Evolutionary conservation across 2,888 invertebrate genomes (phyloP).

Genomic region (Chloroclysta siterata): DNA sequence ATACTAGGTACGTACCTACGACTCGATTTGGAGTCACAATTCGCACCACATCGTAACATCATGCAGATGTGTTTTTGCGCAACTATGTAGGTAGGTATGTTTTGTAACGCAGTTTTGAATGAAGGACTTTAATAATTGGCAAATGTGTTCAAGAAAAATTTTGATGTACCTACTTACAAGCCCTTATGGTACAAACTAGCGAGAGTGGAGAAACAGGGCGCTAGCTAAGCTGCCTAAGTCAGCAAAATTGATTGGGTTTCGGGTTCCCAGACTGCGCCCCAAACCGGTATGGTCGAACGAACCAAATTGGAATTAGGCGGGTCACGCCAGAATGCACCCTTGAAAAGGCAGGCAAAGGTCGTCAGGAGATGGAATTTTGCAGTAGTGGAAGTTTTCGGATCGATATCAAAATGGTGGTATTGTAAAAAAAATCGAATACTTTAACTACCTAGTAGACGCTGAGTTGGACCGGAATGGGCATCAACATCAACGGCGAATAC

Average conservation of each 20-base stretch:
- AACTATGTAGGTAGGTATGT: too few relatives aligned
- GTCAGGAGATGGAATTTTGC: slow-evolving; percentile 15
- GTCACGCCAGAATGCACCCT: slow-evolving; percentile 26
- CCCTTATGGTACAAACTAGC: too few relatives aligned
- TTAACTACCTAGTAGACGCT: too few relatives aligned
- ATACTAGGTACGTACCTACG: slow-evolving; percentile 7
- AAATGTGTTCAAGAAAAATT: not conserved
- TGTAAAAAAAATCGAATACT: too few relatives aligned
- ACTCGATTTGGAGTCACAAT: slow-evolving; percentile 28
- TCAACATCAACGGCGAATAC: too few relatives aligned
- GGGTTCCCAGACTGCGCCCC: slow-evolving; percentile 10
- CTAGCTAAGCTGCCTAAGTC: too few relatives aligned
- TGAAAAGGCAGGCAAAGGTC: slow-evolving; percentile 24
- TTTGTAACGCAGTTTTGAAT: not conserved
- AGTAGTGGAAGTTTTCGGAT: not conserved
- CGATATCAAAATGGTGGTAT: too few relatives aligned
- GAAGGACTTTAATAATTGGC: not conserved
- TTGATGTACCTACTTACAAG: too few relatives aligned
- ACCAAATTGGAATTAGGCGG: slow-evolving; percentile 19
- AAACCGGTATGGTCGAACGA: slow-evolving; percentile 27
- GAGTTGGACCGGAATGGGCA: too few relatives aligned
- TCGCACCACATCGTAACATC: slow-evolving; percentile 1
- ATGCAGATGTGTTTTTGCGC: slow-evolving; percentile 18
- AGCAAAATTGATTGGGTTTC: slow-evolving; percentile 14
- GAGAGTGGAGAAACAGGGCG: too few relatives aligned